Percentiles rank a stretch among this genome's conserved stretches.
Conservation (phyloP, 2,797 vertebrate species). For the Triplophysa bombifrons region DNA sequence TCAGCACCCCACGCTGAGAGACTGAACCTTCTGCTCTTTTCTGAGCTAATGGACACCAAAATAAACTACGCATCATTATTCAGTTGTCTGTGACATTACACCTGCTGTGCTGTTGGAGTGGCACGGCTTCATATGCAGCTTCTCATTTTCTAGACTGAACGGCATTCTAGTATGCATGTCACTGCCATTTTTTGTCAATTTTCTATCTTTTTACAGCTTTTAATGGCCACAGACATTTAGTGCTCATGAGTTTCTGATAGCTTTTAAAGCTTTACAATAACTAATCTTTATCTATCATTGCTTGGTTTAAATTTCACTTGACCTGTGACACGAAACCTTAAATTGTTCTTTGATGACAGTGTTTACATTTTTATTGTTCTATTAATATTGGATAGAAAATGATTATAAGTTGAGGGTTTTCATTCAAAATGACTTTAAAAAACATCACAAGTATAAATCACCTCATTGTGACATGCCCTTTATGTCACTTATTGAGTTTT, state of each 20-base stretch:
- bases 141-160: slow-evolving; percentile 17
- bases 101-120: slow-evolving; percentile 38
- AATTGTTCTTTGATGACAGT: not conserved
- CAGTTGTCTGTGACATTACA: slow-evolving; percentile 42
- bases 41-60: slow-evolving; percentile 22
- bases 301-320: not conserved
- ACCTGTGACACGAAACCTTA: not conserved
- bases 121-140: slow-evolving; percentile 19
- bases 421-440: not conserved
- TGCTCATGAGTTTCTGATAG: slow-evolving; percentile 1
- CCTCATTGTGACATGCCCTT: not conserved
- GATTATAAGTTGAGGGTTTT: too few relatives aligned
- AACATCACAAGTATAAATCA: too few relatives aligned
- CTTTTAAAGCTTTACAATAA: not conserved
- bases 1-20: not conserved
- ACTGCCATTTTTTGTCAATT: slow-evolving; percentile 6
- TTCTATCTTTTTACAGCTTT: slow-evolving; percentile 2
- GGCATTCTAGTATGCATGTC: not conserved
- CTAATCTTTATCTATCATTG: not conserved
- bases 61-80: slow-evolving; percentile 46
- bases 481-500: not conserved
- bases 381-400: too few relatives aligned
- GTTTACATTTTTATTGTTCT: too few relatives aligned
- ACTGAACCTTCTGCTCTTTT: slow-evolving; percentile 32
- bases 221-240: not conserved